These are phyloP conservation scores for Drosophila bipectinata DNA, from an alignment of 1,140 invertebrate species.

Conservation along the genomic window DNA sequence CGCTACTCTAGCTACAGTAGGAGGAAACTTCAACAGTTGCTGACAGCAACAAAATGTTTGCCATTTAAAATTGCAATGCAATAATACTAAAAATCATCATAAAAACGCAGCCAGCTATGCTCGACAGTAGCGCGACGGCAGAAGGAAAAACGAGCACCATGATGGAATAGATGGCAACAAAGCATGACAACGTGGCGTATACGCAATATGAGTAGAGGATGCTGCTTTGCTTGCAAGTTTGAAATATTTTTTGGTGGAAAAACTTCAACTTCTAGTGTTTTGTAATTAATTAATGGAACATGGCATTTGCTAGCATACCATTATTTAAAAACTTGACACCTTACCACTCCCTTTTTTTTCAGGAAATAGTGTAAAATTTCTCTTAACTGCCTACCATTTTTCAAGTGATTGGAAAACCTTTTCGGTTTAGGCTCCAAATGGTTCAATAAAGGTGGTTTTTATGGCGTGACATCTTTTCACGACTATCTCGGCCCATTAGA, in stretches of 20 bases:
- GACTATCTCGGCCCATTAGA: slow-evolving; percentile 14
- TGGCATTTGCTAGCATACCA: background rate
- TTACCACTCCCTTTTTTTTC: no score
- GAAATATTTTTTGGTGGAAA: background rate
- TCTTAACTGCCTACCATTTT: slow-evolving; percentile 10
- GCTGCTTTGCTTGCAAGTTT: no score
- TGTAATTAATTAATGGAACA: slow-evolving; percentile 35
- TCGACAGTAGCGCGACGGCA: slow-evolving; percentile 11
- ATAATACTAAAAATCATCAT: slow-evolving; percentile 79
- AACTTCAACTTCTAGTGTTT: background rate
- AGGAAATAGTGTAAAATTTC: slow-evolving; percentile 9
- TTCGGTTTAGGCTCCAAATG: slow-evolving; percentile 4
- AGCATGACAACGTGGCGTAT: slow-evolving; percentile 31
- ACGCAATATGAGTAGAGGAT: slow-evolving; percentile 12
- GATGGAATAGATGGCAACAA: slow-evolving; percentile 25
- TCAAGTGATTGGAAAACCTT: slow-evolving; percentile 25
- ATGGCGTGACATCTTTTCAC: slow-evolving; percentile 51
- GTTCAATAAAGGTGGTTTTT: slow-evolving; percentile 39
- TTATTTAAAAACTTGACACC: no score
- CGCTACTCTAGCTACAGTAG: background rate
- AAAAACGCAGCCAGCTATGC: slow-evolving; percentile 57
- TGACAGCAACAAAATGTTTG: slow-evolving; percentile 75
- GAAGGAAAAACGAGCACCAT: background rate
- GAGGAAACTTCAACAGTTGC: slow-evolving; percentile 35
- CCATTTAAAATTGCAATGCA: slow-evolving; percentile 76